Evolutionary conservation across 2,113 vertebrate species (phyloP).

Genomic region (Halcyon malimbica): DNA sequence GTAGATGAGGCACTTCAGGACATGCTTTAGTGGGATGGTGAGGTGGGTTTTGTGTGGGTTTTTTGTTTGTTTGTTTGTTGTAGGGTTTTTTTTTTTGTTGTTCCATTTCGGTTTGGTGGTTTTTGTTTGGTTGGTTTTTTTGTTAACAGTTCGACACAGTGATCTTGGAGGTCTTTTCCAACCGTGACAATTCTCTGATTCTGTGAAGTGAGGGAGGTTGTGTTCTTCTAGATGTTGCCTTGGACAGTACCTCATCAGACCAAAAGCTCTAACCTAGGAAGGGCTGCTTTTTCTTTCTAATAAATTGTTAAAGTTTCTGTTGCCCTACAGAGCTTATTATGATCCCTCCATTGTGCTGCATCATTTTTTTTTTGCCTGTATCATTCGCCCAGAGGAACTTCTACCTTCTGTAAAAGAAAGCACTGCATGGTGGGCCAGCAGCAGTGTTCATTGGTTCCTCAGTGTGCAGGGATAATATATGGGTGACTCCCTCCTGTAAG

Average conservation of each 20-base stretch:
- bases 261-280: background rate
- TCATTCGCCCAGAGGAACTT: background rate
- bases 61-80: too few relatives aligned
- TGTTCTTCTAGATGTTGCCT: background rate
- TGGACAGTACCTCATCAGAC: background rate
- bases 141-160: too few relatives aligned
- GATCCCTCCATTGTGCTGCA: background rate
- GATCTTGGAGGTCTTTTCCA: too few relatives aligned
- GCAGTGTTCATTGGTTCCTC: background rate
- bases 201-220: background rate
- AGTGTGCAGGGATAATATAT: background rate
- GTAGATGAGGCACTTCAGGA: too few relatives aligned
- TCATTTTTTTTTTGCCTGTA: background rate
- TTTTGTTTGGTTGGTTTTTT: too few relatives aligned
- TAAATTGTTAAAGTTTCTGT: background rate
- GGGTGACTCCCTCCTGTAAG: rapidly evolving
- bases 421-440: background rate
- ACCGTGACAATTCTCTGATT: too few relatives aligned
- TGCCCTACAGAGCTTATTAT: background rate
- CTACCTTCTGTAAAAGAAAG: background rate
- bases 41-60: too few relatives aligned
- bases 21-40: too few relatives aligned
- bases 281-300: background rate
- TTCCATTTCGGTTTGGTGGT: too few relatives aligned
- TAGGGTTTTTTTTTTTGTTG: too few relatives aligned